phyloP scores from a whole-genome alignment of 2,888 invertebrate genomes.

The Eulithis testata region DNA sequence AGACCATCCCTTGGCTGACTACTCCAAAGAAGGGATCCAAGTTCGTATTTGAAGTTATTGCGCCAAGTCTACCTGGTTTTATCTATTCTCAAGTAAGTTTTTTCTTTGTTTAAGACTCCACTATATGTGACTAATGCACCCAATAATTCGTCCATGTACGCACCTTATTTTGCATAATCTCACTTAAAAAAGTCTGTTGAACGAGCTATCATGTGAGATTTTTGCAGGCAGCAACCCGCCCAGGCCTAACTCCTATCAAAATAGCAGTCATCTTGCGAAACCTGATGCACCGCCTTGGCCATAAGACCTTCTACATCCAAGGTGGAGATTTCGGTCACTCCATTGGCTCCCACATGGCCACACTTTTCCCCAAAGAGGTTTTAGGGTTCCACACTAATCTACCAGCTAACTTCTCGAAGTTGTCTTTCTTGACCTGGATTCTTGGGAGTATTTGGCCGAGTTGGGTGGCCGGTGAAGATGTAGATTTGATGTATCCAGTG shows the following conservation, averaged over 20 bases:
- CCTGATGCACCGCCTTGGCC: conserved; percentile 88
- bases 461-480: conserved; percentile 72
- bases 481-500: conserved; percentile 81
- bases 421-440: conserved; percentile 58
- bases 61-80: conserved; percentile 84
- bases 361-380: conserved; percentile 85
- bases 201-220: neutral
- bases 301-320: conserved; percentile 87
- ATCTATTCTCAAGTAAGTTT: conserved; percentile 70
- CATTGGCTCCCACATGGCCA: conserved; percentile 85
- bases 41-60: conserved; percentile 87
- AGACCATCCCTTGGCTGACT: conserved; percentile 87
- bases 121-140: too few species aligned
- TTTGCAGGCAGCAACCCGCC: conserved; percentile 77
- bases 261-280: conserved; percentile 87
- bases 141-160: too few species aligned
- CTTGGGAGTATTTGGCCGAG: conserved; percentile 81
- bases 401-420: conserved; percentile 69
- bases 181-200: too few species aligned
- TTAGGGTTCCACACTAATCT: conserved; percentile 87
- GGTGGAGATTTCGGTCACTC: conserved; percentile 91
- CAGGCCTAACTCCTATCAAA: conserved; percentile 84
- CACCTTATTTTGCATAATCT: too few species aligned
- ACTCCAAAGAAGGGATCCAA: conserved; percentile 75
- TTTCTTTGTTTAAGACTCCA: neutral